A percentile compares a stretch with the other conserved stretches of the same genome.
phyloP scores from a whole-genome alignment of 2,113 vertebrate genomes.

The Silurus glanis region DNA sequence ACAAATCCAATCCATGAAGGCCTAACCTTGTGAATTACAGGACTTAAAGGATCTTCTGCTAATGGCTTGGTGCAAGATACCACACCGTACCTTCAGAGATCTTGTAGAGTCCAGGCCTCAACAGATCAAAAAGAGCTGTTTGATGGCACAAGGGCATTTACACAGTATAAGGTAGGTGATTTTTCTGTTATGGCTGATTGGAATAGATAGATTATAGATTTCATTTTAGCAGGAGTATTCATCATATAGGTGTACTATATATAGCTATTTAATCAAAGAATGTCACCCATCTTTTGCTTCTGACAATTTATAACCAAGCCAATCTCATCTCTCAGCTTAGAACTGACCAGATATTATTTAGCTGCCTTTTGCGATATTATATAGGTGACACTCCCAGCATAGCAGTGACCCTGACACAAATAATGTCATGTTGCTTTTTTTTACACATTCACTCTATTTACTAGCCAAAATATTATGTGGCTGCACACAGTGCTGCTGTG shows the following conservation, averaged over 20 bases:
- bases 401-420: neutral
- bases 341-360: neutral
- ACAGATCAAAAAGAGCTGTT: too few species aligned
- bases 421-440: neutral
- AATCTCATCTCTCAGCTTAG: neutral
- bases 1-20: too few species aligned
- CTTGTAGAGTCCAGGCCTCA: too few species aligned
- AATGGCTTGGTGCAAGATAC: too few species aligned
- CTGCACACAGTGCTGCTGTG: neutral
- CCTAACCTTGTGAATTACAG: too few species aligned
- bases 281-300: neutral
- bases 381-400: neutral
- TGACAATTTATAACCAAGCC: neutral
- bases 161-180: too few species aligned
- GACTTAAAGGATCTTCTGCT: too few species aligned
- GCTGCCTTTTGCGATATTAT: neutral
- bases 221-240: neutral
- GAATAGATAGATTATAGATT: too few species aligned
- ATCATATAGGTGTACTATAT: neutral
- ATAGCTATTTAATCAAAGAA: too few species aligned
- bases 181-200: too few species aligned
- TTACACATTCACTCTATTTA: neutral
- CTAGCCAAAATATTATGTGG: neutral
- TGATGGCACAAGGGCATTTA: too few species aligned
- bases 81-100: too few species aligned